Evolutionary conservation across 2,113 vertebrate species (phyloP).

Genomic region (Nesogale talazaci): DNA sequence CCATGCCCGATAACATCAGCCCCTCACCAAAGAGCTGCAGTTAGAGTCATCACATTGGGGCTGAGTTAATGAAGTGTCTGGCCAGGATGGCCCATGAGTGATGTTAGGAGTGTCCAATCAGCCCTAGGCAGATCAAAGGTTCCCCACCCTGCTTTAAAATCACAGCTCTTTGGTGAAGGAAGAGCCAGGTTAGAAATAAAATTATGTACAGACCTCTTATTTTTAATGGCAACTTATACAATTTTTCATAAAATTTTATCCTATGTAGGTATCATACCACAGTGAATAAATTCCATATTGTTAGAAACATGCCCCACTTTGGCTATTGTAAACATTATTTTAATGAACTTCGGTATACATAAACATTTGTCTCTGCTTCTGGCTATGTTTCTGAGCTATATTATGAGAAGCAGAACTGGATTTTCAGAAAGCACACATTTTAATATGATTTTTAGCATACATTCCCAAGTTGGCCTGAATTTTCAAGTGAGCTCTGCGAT

Average conservation of each 20-base stretch:
- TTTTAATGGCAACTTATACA: background rate
- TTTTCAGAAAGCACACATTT: conserved; percentile 42
- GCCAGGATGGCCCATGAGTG: background rate
- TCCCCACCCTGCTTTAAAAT: too few species aligned
- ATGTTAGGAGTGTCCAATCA: background rate
- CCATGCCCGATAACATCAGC: too few species aligned
- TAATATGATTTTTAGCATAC: background rate
- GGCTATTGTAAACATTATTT: background rate
- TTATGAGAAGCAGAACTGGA: background rate
- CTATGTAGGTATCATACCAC: background rate
- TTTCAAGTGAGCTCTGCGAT: conserved; percentile 54
- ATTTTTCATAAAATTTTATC: background rate
- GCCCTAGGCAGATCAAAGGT: too few species aligned
- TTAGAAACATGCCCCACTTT: background rate
- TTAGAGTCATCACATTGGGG: too few species aligned
- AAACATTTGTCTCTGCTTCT: background rate
- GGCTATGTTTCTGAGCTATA: conserved; percentile 17
- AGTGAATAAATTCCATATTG: background rate
- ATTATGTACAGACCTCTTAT: background rate
- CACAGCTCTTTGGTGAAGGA: background rate
- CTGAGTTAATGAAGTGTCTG: too few species aligned
- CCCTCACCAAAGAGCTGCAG: too few species aligned
- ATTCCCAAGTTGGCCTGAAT: background rate
- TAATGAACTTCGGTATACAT: background rate
- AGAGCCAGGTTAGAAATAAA: background rate